Percentiles rank a stretch among this genome's conserved stretches.
Evolutionary conservation across 2,888 invertebrate genomes (phyloP).

Genomic region (Uloborus plumipes): DNA sequence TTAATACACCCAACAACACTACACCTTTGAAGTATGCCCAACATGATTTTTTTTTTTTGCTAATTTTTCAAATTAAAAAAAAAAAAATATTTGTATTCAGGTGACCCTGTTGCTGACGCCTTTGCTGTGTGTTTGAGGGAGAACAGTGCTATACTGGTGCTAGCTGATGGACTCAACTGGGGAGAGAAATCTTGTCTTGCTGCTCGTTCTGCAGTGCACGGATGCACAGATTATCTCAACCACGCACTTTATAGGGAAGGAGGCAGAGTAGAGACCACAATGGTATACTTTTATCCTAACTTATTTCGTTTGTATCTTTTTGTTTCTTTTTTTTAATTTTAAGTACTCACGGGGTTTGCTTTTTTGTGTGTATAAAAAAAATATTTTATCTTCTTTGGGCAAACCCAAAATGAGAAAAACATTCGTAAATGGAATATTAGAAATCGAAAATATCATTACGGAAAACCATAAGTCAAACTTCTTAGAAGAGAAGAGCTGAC

Average conservation of each 20-base stretch:
- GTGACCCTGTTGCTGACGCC: slow-evolving; percentile 90
- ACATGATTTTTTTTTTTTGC: not conserved
- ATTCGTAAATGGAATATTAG: too few species aligned
- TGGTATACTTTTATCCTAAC: slow-evolving; percentile 68
- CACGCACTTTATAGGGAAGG: slow-evolving; percentile 76
- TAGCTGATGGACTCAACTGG: slow-evolving; percentile 94
- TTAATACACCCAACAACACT: not conserved
- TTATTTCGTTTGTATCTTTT: not conserved
- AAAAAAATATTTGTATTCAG: slow-evolving; percentile 73
- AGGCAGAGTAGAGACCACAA: slow-evolving; percentile 71
- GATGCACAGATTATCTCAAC: slow-evolving; percentile 85
- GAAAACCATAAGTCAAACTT: too few species aligned
- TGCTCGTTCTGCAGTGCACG: slow-evolving; percentile 88
- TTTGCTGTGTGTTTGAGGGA: slow-evolving; percentile 81
- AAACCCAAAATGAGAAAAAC: too few species aligned
- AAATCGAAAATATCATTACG: too few species aligned
- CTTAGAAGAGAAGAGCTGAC: too few species aligned
- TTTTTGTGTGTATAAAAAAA: too few species aligned
- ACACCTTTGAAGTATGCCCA: not conserved
- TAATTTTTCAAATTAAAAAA: not conserved
- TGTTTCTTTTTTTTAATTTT: not conserved
- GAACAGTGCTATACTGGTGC: slow-evolving; percentile 83
- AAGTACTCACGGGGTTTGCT: not conserved
- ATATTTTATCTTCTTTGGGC: too few species aligned
- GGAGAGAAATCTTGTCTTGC: slow-evolving; percentile 88